A percentile compares a stretch with the other conserved stretches of the same genome.
Conservation (phyloP, 2,888 invertebrate species). For the Mamestra brassicae region DNA sequence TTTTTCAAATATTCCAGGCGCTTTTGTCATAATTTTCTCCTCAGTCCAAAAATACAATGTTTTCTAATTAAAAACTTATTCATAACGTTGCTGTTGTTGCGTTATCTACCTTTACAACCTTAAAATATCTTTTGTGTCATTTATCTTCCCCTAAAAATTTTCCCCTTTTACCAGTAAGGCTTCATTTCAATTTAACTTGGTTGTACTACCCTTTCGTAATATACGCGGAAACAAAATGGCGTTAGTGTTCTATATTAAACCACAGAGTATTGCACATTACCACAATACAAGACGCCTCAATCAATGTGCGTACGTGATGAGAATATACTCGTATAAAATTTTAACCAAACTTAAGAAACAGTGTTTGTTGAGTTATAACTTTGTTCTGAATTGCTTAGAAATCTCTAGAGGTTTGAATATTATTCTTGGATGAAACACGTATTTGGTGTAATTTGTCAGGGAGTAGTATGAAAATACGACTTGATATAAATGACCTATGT, state of each 20-base stretch:
- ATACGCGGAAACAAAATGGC: conserved; percentile 23
- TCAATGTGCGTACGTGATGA: conserved; percentile 43
- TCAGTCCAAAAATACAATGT: not conserved
- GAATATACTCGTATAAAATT: conserved; percentile 20
- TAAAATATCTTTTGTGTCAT: not conserved
- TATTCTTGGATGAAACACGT: conserved; percentile 4
- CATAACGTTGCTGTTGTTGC: not conserved
- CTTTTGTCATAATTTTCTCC: not conserved
- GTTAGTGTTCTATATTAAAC: conserved; percentile 44
- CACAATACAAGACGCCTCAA: conserved; percentile 47
- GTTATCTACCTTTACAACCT: not conserved
- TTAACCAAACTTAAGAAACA: conserved; percentile 19
- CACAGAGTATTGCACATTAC: conserved; percentile 50
- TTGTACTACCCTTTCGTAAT: conserved; percentile 17
- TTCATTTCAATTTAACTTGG: conserved; percentile 48
- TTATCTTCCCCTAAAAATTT: not conserved
- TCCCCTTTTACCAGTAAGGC: conserved; percentile 13
- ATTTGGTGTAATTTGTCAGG: not conserved
- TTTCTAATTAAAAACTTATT: conserved; percentile 8
- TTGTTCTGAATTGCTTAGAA: conserved; percentile 29
- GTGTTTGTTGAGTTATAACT: conserved; percentile 23
- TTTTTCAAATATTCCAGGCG: conserved; percentile 1
- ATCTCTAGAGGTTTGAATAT: conserved; percentile 13
- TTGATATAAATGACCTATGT: not conserved
- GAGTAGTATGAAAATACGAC: not conserved